These are phyloP conservation scores for Zygogramma bicolorata DNA, from an alignment of 2,888 invertebrate genomes.

Conservation along the genomic window DNA sequence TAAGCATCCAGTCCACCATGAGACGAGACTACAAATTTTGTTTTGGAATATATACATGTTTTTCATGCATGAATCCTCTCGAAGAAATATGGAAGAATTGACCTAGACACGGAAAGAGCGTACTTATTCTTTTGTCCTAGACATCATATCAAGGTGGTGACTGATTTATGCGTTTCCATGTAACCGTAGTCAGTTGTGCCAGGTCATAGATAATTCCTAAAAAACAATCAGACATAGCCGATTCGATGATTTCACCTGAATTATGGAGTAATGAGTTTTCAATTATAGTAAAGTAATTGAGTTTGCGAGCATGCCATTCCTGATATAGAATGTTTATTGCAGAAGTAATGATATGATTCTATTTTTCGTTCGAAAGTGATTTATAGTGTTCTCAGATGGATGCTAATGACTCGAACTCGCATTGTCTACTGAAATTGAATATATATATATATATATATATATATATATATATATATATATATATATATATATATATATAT, in stretches of 20 bases:
- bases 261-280: not conserved
- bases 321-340: not conserved
- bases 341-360: not conserved
- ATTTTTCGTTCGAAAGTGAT: not conserved
- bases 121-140: not conserved
- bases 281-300: not conserved
- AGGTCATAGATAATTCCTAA: not conserved
- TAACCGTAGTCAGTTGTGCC: not conserved
- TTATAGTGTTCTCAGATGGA: no score
- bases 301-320: not conserved
- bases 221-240: not conserved
- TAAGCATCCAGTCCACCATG: no score
- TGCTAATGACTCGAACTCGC: no score
- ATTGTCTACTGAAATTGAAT: no score
- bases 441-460: no score
- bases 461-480: no score
- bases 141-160: not conserved
- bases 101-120: not conserved
- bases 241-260: not conserved
- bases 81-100: not conserved
- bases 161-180: not conserved
- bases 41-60: no score
- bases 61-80: no score
- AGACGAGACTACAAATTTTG: no score
- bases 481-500: no score